Conservation (phyloP, 2,888 invertebrate genomes). For the Kuschelorhynchus macadamiae region DNA sequence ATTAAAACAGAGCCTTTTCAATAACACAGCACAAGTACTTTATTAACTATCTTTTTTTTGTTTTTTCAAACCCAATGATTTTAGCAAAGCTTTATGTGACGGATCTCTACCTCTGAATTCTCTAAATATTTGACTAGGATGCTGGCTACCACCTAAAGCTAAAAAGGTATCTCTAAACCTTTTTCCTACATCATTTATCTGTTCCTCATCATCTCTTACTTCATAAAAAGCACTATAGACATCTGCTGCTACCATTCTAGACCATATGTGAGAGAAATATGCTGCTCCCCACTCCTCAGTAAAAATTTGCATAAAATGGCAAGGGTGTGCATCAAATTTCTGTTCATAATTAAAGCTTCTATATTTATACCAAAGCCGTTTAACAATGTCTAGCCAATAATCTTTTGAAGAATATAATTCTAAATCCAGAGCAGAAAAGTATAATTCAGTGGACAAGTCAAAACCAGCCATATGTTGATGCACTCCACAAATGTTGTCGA, state of each 20-base stretch:
- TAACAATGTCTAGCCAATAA: constrained; percentile 88
- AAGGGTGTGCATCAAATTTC: constrained; percentile 86
- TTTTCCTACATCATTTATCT: constrained; percentile 74
- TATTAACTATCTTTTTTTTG: constrained; percentile 27
- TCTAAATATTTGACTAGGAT: constrained; percentile 89
- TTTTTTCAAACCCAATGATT: constrained; percentile 68
- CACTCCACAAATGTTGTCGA: constrained; percentile 75
- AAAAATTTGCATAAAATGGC: constrained; percentile 88
- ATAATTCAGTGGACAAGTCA: constrained; percentile 85
- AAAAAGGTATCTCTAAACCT: constrained; percentile 88
- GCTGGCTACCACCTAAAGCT: constrained; percentile 84
- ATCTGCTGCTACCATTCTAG: constrained; percentile 92
- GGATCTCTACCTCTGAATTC: constrained; percentile 94
- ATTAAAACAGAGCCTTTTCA: no score
- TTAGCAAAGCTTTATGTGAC: constrained; percentile 84
- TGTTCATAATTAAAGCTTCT: constrained; percentile 81
- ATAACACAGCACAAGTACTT: no score
- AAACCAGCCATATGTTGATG: constrained; percentile 84
- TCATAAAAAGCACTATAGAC: constrained; percentile 89
- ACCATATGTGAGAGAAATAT: constrained; percentile 89
- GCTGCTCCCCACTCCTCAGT: constrained; percentile 88
- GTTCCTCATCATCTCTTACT: constrained; percentile 71
- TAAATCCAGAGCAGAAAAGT: constrained; percentile 85
- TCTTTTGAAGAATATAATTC: constrained; percentile 82
- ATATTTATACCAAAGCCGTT: constrained; percentile 85